phyloP scores from a whole-genome alignment of 2,888 invertebrate species.

The Drosophila nigricruria region DNA sequence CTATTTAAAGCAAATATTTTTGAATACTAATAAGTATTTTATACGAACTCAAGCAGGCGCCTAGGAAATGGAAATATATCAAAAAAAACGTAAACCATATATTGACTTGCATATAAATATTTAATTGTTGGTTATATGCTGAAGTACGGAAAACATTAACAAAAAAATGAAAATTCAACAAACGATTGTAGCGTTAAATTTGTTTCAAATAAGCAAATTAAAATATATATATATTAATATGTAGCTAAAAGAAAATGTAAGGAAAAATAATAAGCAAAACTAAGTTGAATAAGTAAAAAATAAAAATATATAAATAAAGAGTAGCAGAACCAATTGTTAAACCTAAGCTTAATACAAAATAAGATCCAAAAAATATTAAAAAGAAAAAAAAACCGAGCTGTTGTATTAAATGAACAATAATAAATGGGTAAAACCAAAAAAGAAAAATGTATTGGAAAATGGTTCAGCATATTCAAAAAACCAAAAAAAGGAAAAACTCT shows the following conservation, averaged over 20 bases:
- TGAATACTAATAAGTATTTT: constrained; percentile 70
- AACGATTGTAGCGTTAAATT: constrained; percentile 71
- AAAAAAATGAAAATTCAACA: constrained; percentile 34
- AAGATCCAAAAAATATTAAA: constrained; percentile 39
- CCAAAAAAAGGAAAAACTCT: constrained; percentile 4
- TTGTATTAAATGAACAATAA: constrained; percentile 78
- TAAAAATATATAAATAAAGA: constrained; percentile 3
- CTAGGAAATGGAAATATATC: constrained; percentile 67
- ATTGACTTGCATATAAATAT: constrained; percentile 34
- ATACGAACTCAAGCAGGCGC: constrained; percentile 63
- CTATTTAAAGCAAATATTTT: constrained; percentile 69
- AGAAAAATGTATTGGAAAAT: constrained; percentile 34
- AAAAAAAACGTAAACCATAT: constrained; percentile 34
- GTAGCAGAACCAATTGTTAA: constrained; percentile 83
- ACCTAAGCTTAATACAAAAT: constrained; percentile 65
- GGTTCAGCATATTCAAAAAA: constrained; percentile 29
- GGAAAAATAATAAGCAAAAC: constrained; percentile 42
- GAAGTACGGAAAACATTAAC: constrained; percentile 51
- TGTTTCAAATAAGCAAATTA: constrained; percentile 64
- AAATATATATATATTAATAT: constrained; percentile 47
- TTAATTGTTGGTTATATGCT: constrained; percentile 77
- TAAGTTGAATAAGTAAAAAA: constrained; percentile 57
- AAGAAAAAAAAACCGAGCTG: constrained; percentile 60
- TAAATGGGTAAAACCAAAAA: constrained; percentile 25
- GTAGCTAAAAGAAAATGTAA: constrained; percentile 58